These are phyloP conservation scores for Alcis repandata DNA, from an alignment of 2,888 invertebrate species.

Conservation along the genomic window DNA sequence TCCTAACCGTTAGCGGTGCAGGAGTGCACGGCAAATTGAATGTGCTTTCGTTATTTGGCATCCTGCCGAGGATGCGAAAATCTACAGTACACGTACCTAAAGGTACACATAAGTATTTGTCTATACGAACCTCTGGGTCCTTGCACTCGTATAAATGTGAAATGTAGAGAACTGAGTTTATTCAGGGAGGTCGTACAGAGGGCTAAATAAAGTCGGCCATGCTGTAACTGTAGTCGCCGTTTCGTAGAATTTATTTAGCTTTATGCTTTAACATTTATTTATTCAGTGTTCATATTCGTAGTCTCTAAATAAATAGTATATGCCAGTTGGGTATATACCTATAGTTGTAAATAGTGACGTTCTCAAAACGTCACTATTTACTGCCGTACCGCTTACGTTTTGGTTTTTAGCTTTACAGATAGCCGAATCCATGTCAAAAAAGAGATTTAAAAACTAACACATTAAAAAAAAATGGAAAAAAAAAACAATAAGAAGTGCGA, in stretches of 20 bases:
- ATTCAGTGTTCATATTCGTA: background rate
- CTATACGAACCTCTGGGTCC: background rate
- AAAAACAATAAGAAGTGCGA: no score
- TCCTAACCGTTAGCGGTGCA: constrained; percentile 59
- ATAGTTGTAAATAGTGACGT: no score
- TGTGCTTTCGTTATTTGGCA: constrained; percentile 50
- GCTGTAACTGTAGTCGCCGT: background rate
- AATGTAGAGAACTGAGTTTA: background rate
- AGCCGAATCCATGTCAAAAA: no score
- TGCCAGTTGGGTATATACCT: no score
- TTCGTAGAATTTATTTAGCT: background rate
- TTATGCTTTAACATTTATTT: background rate
- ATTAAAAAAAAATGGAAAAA: no score
- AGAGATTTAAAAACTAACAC: no score
- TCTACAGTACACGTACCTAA: background rate
- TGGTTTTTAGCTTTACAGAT: no score
- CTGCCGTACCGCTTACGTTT: no score
- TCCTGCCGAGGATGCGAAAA: constrained; percentile 21
- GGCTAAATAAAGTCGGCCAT: background rate
- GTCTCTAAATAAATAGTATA: no score
- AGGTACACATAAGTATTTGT: background rate
- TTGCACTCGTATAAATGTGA: background rate
- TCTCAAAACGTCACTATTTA: no score
- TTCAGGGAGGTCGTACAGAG: background rate
- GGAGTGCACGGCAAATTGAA: constrained; percentile 73